Base-by-base conservation (phyloP, 2,113 vertebrate species). In the Odontophorus gujanensis region DNA sequence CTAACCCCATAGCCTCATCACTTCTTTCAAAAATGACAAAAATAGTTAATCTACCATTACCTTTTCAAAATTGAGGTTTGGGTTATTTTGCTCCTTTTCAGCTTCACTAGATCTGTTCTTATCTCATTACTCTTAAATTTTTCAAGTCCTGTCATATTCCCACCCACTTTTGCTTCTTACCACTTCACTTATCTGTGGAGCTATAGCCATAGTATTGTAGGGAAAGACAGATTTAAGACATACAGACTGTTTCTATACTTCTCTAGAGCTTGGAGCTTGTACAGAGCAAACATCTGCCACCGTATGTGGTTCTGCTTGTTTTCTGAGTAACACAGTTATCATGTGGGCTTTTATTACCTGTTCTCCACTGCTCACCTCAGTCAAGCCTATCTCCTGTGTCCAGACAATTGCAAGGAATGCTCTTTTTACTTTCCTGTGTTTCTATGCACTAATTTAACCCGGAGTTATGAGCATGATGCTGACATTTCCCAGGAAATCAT, bases 401-500 rank as follows among this genome's bases (percentile, higher is more conserved):
- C 42, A 9, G 11, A 32, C 58, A 81, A 89, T 66, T 66, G 28
- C 61, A 61, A 81, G 62, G 58, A 94, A 92, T 82, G 53, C 14
- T 92, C 24, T 68, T 89, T 48, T 45, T 92, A 66, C 74, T 84
- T 89, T 7, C 0, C 36, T 89, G 40, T 73, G 21, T 68, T 90
- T 69, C n/a, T 81, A 59, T 4, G 4, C 63, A 57, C 62, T 59
- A 71, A 38, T 40, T 76, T 3, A 11, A 76, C 53, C 36, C 58
- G 66, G 81, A 93, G 45, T 87, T 92, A 81, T 48, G 63, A 87
- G 53, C 74, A 69, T 62, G 55, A 76, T 55, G 36, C 71, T 92
- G 78, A 92, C 63, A 69, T 92, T 94, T 91, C 72, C 69, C 74
- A 94, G 78, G 50, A 91, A 94, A 92, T 84, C 89, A 89, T 38